Evolutionary conservation across 2,888 invertebrate species (phyloP), one percentile per base, ranked within the genome.

Genomic region (Troides helena): DNA sequence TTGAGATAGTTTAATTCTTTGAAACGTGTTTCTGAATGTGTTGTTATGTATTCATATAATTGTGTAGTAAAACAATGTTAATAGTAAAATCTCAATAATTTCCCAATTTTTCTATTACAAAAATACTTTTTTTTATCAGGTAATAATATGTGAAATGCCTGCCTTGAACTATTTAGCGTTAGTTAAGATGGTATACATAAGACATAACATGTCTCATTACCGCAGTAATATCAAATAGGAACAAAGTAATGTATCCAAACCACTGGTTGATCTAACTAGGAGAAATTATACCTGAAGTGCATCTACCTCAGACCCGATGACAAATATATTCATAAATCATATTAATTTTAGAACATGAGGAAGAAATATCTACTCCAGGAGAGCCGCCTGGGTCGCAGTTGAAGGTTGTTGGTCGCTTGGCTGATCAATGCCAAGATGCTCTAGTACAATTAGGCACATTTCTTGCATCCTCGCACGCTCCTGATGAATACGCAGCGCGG

Each of bases 391-490:
- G 96, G 72, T 96, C 96, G 70, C 97, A 97, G 83, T 89, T 97
- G 68, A 98, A 98, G 90, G 94, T 99, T 58, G 97, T 99, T 57
- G 99, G 97, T 0, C 95, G 96, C 78, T 85, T 97, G 66, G 96
- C 96, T 14, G 97, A 96, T 84, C 96, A 99, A 93, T 99, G 99
- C 85, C 99, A 99, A 88, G 99, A 99, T 85, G 99, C 99, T 0
- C 91, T 99, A 72, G 98, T 99, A 21, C 99, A 99, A 89, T 99
- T 99, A 84, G 99, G 98, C 68, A 98, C 98, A 36, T 99, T 99
- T 90, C 93, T 99, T 74, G 97, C 98, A 0, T 96, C 97, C 30
- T 98, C 98, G 36, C 95, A 99, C 85, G 98, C 97, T 6, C 97
- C 98, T 18, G 99, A 99, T 79, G 99, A 99, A 86, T 98, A 99